Conservation (phyloP, 2,113 vertebrate genomes). For the Emydocephalus ijimae region DNA sequence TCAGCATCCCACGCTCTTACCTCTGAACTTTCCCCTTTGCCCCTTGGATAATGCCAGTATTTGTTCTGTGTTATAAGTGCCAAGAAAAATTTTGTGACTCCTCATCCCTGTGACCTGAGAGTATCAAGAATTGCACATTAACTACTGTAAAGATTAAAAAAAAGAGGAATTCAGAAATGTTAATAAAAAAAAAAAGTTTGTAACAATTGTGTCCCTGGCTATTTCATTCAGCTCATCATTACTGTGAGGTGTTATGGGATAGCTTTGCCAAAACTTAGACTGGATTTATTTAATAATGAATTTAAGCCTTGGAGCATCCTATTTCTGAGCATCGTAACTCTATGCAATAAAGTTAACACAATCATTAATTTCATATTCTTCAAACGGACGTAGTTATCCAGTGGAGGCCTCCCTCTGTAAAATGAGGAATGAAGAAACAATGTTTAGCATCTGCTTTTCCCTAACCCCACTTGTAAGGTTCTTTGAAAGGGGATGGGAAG, state of each 20-base stretch:
- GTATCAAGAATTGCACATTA: constrained; percentile 86
- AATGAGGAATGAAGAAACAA: too few relatives aligned
- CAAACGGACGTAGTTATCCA: not conserved
- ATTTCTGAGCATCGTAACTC: not conserved
- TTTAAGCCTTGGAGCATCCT: not conserved
- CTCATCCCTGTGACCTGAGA: constrained; percentile 75
- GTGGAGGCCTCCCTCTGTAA: too few relatives aligned
- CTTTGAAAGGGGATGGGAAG: too few relatives aligned
- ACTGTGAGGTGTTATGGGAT: not conserved
- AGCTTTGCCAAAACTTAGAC: not conserved
- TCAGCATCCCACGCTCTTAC: constrained; percentile 56
- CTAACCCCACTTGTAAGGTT: not conserved
- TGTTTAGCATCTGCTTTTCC: not conserved
- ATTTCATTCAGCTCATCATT: not conserved
- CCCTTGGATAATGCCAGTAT: constrained; percentile 66
- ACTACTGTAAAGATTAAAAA: constrained; percentile 80
- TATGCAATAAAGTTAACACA: not conserved
- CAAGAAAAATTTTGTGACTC: constrained; percentile 81
- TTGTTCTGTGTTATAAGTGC: constrained; percentile 84
- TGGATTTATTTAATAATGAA: not conserved
- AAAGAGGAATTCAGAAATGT: constrained; percentile 74
- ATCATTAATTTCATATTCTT: not conserved
- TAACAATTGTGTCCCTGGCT: constrained; percentile 66
- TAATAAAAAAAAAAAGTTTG: constrained; percentile 81
- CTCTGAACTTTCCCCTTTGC: not conserved